phyloP scores from a whole-genome alignment of 2,888 invertebrate genomes.

The Volucella inflata region DNA sequence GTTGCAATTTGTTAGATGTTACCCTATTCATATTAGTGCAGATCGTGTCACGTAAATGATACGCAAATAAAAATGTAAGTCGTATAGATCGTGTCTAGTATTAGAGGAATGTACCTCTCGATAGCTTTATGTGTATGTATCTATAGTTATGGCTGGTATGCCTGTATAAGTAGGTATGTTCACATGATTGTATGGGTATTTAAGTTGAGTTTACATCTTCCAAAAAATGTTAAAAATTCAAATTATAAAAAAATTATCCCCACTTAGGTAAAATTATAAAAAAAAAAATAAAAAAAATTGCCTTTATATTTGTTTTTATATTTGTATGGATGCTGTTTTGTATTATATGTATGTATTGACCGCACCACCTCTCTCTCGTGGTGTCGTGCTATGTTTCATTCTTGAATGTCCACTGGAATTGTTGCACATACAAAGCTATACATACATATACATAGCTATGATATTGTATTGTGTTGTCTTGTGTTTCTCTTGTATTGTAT shows the following conservation, averaged over 20 bases:
- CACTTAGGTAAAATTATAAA: constrained; percentile 19
- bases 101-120: constrained; percentile 5
- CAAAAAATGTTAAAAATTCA: constrained; percentile 45
- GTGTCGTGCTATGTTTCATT: constrained; percentile 24
- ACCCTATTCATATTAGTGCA: constrained; percentile 56
- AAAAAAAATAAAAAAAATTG: constrained; percentile 23
- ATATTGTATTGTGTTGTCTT: too few relatives aligned
- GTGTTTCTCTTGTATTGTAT: too few relatives aligned
- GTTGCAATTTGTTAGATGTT: constrained; percentile 7
- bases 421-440: constrained; percentile 40
- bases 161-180: constrained; percentile 7
- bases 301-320: constrained; percentile 20
- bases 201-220: constrained; percentile 61
- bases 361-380: constrained; percentile 30
- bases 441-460: background rate
- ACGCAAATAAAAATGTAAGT: constrained; percentile 69
- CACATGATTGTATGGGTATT: constrained; percentile 27
- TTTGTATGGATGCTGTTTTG: constrained; percentile 14
- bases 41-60: constrained; percentile 68
- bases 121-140: background rate
- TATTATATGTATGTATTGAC: constrained; percentile 62
- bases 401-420: constrained; percentile 68
- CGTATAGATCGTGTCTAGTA: constrained; percentile 56
- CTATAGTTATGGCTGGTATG: background rate
- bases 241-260: constrained; percentile 47